Evolutionary conservation across 2,888 invertebrate genomes (phyloP), one percentile per base, ranked within the genome.

Genomic region (Plagiodera versicolora): DNA sequence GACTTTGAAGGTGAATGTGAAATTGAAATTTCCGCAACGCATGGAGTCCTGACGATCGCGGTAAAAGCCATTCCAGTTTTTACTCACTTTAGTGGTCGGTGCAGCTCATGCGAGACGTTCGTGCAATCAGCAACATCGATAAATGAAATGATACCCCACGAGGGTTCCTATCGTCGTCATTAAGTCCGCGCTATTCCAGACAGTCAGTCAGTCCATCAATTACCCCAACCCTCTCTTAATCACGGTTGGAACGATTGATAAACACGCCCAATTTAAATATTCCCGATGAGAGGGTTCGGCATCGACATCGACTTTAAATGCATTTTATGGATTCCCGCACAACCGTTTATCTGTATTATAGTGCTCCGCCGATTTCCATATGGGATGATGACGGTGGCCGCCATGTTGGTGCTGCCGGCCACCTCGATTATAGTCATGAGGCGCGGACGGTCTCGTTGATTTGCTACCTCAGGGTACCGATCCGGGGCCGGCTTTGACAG

Each of bases 281-380:
- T 72, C 70, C 75, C 77, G 74, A 78, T 77, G 75, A 75, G 72
- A 73, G 76, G 74, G 73, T 74, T 73, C 67, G 65, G 69, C 66
- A 67, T 69, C 67, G 65, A 69, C 66, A 67, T 69, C 65, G 61
- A 64, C 71, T 77, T 53, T 78, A 76, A 75, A 76, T 75, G 74
- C 74, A 72, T 78, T 78, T 78, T 77, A 76, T 73, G 75, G 75
- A 78, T 78, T 76, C 78, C 77, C 74, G 75, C 75, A 71, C 70
- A 74, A 59, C 71, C 78, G 75, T 78, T 79, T 79, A 77, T 74
- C 76, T 74, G 74, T 74, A 77, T 78, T 77, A 78, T 78, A 77
- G 77, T 77, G 72, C 74, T 75, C 72, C 69, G 71, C 74, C n/a
- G 75, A 79, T 79, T 78, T 78, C 77, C 79, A 78, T 78, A 79